These are phyloP conservation scores for Hemistola chrysoprasaria DNA, from an alignment of 2,888 invertebrate species.

Conservation along the genomic window DNA sequence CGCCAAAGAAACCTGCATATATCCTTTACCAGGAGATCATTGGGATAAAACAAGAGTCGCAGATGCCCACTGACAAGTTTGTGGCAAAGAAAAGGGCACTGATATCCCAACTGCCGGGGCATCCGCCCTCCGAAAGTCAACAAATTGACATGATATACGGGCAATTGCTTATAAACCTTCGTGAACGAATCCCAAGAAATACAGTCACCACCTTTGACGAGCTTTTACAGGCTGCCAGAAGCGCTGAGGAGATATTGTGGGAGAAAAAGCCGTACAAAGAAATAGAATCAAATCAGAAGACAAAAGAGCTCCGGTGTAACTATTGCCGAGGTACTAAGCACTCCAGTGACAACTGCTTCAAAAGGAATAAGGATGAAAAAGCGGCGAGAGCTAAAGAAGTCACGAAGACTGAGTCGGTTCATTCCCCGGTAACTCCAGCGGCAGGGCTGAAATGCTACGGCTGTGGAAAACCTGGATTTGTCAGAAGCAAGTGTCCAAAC, in stretches of 20 bases:
- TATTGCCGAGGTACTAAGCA: constrained; percentile 5
- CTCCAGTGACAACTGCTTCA: neutral
- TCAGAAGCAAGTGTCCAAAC: constrained; percentile 15
- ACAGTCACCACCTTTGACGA: neutral
- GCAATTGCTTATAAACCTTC: neutral
- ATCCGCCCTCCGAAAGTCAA: constrained; percentile 17
- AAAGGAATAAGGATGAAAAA: constrained; percentile 3
- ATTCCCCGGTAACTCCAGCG: too few species aligned
- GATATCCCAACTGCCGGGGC: constrained; percentile 12
- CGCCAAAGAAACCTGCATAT: constrained; percentile 3
- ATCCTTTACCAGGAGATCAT: constrained; percentile 4
- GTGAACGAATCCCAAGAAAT: neutral
- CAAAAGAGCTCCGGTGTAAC: too few species aligned
- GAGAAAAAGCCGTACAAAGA: neutral
- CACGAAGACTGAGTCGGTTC: too few species aligned
- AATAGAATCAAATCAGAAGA: neutral
- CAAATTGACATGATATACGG: constrained; percentile 29
- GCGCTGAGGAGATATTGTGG: constrained; percentile 1
- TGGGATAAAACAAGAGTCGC: constrained; percentile 1
- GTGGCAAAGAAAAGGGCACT: constrained; percentile 22
- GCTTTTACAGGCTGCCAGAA: constrained; percentile 1
- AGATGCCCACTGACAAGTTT: constrained; percentile 23
- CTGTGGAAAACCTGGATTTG: constrained; percentile 23
- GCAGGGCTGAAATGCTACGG: constrained; percentile 20
- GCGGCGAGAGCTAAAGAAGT: too few species aligned